Conservation (phyloP, 92 coral and sea anemone species). For the Meandrina meandrites region DNA sequence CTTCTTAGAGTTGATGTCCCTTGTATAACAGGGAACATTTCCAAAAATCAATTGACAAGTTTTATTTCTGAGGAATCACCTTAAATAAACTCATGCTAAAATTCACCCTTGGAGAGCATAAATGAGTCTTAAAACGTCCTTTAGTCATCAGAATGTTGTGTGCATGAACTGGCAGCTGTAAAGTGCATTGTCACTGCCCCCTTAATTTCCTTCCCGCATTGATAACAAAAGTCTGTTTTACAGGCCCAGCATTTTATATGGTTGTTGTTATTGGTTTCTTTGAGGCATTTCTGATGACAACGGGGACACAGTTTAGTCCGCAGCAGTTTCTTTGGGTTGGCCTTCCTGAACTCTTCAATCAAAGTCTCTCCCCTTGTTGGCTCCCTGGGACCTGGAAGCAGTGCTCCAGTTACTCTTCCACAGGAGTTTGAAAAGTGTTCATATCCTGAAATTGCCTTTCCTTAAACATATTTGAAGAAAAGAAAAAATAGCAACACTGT, state of each 20-base stretch:
- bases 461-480: conserved; percentile 41
- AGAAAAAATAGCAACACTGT: too few species aligned
- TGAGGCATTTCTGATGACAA: conserved; percentile 87
- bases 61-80: too few species aligned
- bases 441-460: conserved; percentile 69
- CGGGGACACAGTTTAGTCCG: conserved; percentile 69
- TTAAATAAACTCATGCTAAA: background rate
- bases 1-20: too few species aligned
- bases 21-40: too few species aligned
- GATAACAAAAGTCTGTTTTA: conserved; percentile 85
- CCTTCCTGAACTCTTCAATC: conserved; percentile 46
- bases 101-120: background rate
- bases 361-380: conserved; percentile 72
- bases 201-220: conserved; percentile 73
- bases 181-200: conserved; percentile 67
- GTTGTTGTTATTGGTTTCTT: conserved; percentile 73
- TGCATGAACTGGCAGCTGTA: conserved; percentile 58
- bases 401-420: background rate
- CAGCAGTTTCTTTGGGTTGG: conserved; percentile 48
- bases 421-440: conserved; percentile 65
- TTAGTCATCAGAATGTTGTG: conserved; percentile 88
- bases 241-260: conserved; percentile 94
- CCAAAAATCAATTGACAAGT: too few species aligned
- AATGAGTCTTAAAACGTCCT: background rate
- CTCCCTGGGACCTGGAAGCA: conserved; percentile 24